Percentiles rank a stretch among this genome's conserved stretches.
phyloP scores from a whole-genome alignment of 2,888 invertebrate species.

The Lottia gigantea region DNA sequence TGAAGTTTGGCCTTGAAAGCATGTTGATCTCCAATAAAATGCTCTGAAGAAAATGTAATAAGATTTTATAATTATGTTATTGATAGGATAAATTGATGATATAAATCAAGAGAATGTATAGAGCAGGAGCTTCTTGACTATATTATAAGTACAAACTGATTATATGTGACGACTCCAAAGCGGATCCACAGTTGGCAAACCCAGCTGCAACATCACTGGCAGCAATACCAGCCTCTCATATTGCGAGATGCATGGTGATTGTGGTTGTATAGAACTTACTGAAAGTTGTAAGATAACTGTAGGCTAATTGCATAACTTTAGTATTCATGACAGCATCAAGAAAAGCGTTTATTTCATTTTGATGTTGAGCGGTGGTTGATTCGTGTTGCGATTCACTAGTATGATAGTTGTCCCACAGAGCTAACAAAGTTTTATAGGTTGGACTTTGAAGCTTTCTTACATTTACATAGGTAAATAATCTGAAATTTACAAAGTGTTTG shows the following conservation, averaged over 20 bases:
- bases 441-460: conserved; percentile 24
- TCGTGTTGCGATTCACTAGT: conserved; percentile 76
- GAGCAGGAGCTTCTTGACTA: no score
- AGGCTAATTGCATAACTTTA: conserved; percentile 79
- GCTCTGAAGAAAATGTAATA: conserved; percentile 14
- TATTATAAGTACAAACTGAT: no score
- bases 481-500: conserved; percentile 16
- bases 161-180: no score
- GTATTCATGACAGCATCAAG: conserved; percentile 83
- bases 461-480: conserved; percentile 36
- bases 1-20: conserved; percentile 60
- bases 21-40: conserved; percentile 12
- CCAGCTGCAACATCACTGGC: no score
- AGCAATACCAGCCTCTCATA: no score
- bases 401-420: conserved; percentile 87
- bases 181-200: no score
- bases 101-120: no score
- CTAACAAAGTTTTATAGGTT: conserved; percentile 79
- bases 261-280: conserved; percentile 2
- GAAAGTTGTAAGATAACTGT: conserved; percentile 73
- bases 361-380: conserved; percentile 78
- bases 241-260: no score
- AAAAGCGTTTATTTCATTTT: conserved; percentile 81
- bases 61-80: no score
- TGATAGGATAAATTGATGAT: no score